A percentile compares a stretch with the other conserved stretches of the same genome.
Evolutionary conservation across 1,140 invertebrate species (phyloP).

Genomic region (Drosophila kanapiae): DNA sequence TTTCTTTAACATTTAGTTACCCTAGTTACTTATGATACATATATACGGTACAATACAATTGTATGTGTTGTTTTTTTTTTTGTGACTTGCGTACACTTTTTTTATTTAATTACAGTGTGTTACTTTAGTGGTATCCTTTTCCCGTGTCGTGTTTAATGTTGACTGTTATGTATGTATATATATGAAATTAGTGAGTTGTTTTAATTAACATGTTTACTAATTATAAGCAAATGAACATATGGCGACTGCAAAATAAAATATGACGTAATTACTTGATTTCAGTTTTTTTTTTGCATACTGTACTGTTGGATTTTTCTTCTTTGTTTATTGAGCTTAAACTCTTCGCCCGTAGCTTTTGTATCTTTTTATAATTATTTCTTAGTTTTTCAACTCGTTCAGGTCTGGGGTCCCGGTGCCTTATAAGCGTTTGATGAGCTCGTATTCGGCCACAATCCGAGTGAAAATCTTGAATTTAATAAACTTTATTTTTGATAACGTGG

Average conservation of each 20-base stretch:
- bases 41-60: too few relatives aligned
- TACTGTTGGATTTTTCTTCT: not conserved
- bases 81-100: too few relatives aligned
- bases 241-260: not conserved
- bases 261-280: constrained; percentile 1
- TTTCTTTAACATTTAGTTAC: too few relatives aligned
- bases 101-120: too few relatives aligned
- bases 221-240: constrained; percentile 5
- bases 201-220: not conserved
- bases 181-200: not conserved
- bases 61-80: too few relatives aligned
- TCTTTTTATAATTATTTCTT: too few relatives aligned
- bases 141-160: too few relatives aligned
- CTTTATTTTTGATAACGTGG: too few relatives aligned
- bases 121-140: too few relatives aligned
- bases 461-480: too few relatives aligned
- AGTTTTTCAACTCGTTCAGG: not conserved
- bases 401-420: constrained; percentile 1
- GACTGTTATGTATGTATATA: too few relatives aligned
- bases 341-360: not conserved
- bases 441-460: constrained; percentile 1
- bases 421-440: constrained; percentile 4
- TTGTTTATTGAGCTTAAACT: not conserved
- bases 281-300: not conserved
- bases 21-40: too few relatives aligned